These are phyloP conservation scores for Lasioglossum figueresi DNA, from an alignment of 2,888 invertebrate species.

Conservation along the genomic window DNA sequence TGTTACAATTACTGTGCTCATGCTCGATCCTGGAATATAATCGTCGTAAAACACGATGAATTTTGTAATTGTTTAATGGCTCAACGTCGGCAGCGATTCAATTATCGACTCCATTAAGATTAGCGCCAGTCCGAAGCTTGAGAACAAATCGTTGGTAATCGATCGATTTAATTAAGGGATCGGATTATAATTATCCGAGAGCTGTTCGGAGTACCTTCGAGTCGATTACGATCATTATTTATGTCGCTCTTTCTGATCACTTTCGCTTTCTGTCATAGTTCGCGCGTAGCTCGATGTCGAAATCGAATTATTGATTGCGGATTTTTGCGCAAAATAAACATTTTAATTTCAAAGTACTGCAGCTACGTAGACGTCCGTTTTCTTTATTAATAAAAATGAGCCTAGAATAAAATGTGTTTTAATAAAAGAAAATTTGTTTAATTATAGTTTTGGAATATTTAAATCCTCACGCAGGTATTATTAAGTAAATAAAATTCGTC, in stretches of 20 bases:
- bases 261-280: background rate
- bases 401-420: too few relatives aligned
- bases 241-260: background rate
- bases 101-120: conserved; percentile 19
- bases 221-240: background rate
- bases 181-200: conserved; percentile 15
- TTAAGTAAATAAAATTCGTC: background rate
- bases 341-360: background rate
- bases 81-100: conserved; percentile 12
- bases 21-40: background rate
- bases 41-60: background rate
- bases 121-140: background rate
- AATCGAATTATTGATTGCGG: background rate
- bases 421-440: too few relatives aligned
- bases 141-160: conserved; percentile 17
- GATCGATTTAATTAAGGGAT: background rate
- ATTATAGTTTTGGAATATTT: background rate
- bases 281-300: background rate
- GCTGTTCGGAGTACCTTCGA: background rate
- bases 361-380: too few relatives aligned
- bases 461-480: background rate
- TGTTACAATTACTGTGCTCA: background rate
- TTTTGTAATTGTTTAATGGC: conserved; percentile 1
- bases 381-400: background rate
- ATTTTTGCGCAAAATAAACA: background rate